Conservation (phyloP, 2,888 invertebrate genomes). For the Apoderus coryli region DNA sequence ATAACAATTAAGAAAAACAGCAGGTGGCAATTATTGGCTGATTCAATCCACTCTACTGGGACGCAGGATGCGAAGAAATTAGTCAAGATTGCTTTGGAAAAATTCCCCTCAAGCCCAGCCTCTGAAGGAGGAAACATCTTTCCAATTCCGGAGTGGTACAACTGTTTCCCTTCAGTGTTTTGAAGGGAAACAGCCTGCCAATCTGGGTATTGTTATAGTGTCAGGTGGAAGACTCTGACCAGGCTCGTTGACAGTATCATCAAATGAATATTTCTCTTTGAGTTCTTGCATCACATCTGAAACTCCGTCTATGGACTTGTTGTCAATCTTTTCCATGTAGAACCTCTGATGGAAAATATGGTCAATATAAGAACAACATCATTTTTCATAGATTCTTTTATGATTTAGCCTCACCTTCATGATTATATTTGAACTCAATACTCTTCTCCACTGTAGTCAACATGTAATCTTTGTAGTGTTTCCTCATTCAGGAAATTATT, state of each 20-base stretch:
- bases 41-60: not conserved
- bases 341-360: not conserved
- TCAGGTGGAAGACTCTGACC: not conserved
- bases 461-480: not conserved
- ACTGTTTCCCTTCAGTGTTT: not conserved
- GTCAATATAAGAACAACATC: not conserved
- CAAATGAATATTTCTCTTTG: not conserved
- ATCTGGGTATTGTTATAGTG: slow-evolving; percentile 1
- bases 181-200: slow-evolving; percentile 5
- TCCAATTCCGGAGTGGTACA: not conserved
- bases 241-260: not conserved
- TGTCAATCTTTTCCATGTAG: slow-evolving; percentile 1
- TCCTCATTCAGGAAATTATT: not conserved
- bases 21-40: slow-evolving; percentile 1
- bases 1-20: slow-evolving; percentile 1
- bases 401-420: not conserved
- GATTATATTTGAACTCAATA: not conserved
- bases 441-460: not conserved
- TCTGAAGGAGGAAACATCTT: not conserved
- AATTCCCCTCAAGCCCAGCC: not conserved
- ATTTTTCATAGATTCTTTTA: not conserved
- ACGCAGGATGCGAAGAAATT: not conserved
- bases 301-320: not conserved
- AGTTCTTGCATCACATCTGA: not conserved
- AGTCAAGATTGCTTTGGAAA: not conserved